A percentile compares a stretch with the other conserved stretches of the same genome.
These are phyloP conservation scores for Rousettus leschenaultii DNA, from an alignment of 2,113 vertebrate genomes.

Conservation along the genomic window DNA sequence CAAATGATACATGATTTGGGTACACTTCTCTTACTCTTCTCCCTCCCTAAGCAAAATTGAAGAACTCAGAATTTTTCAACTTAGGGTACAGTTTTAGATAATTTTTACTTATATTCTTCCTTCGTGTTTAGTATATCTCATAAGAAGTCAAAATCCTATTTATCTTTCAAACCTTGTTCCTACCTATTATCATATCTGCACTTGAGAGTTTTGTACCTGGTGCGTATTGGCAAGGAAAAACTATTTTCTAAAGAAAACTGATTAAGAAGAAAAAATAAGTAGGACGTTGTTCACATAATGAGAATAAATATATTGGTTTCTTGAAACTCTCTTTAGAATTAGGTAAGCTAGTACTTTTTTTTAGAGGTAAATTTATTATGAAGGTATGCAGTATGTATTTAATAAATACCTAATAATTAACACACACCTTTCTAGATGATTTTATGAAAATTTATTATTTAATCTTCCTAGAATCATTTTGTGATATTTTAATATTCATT, in stretches of 20 bases:
- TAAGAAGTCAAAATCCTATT: not conserved
- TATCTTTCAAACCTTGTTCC: rapidly evolving
- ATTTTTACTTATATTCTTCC: not conserved
- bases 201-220: not conserved
- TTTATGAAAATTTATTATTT: not conserved
- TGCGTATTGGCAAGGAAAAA: not conserved
- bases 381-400: not conserved
- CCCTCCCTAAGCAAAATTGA: not conserved
- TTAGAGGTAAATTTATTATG: not conserved
- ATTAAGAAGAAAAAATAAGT: not conserved
- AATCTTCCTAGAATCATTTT: not conserved
- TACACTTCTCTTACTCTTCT: not conserved
- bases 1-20: not conserved
- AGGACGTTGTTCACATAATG: not conserved
- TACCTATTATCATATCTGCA: not conserved
- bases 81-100: not conserved
- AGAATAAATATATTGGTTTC: not conserved
- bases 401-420: not conserved
- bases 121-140: not conserved
- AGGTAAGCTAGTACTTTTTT: not conserved
- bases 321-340: not conserved
- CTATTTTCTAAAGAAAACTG: not conserved
- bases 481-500: not conserved
- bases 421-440: not conserved
- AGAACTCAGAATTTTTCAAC: rapidly evolving